phyloP scores from a whole-genome alignment of 2,888 invertebrate genomes.

The Amitus sp. region DNA sequence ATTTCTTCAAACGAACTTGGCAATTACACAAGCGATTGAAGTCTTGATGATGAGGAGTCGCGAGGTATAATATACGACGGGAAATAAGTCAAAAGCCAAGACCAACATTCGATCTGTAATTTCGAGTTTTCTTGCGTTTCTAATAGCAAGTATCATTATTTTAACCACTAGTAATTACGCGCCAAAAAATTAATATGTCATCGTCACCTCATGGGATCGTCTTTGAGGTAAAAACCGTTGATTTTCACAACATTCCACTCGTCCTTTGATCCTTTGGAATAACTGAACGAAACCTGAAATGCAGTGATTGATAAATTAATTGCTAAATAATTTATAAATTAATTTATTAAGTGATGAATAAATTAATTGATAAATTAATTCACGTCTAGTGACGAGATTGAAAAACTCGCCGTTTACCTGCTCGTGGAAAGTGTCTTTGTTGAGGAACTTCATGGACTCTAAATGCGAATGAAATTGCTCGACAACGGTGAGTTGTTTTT shows the following conservation, averaged over 20 bases:
- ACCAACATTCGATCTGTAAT: conserved; percentile 18
- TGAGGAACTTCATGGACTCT: conserved; percentile 90
- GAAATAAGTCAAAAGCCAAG: conserved; percentile 12
- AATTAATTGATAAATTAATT: too few relatives aligned
- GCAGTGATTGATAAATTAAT: not conserved
- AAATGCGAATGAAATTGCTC: conserved; percentile 95
- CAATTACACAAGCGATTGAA: conserved; percentile 56
- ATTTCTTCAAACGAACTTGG: conserved; percentile 41
- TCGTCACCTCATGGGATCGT: conserved; percentile 84
- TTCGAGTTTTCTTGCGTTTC: not conserved
- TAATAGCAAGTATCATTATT: not conserved
- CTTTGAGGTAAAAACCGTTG: conserved; percentile 82
- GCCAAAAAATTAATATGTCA: conserved; percentile 12
- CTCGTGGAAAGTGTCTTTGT: conserved; percentile 81
- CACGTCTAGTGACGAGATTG: too few relatives aligned
- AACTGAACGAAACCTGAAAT: conserved; percentile 84
- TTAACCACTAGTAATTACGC: not conserved
- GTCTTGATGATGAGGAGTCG: conserved; percentile 40
- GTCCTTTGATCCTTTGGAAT: conserved; percentile 77
- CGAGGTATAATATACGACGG: conserved; percentile 22
- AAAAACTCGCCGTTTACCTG: conserved; percentile 71
- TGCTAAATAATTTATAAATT: not conserved
- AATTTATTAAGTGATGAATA: not conserved
- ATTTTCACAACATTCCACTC: conserved; percentile 89
- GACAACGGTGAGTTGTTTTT: conserved; percentile 86